Evolutionary conservation across 2,888 invertebrate genomes (phyloP).

Genomic region (Micoletzkya japonica): DNA sequence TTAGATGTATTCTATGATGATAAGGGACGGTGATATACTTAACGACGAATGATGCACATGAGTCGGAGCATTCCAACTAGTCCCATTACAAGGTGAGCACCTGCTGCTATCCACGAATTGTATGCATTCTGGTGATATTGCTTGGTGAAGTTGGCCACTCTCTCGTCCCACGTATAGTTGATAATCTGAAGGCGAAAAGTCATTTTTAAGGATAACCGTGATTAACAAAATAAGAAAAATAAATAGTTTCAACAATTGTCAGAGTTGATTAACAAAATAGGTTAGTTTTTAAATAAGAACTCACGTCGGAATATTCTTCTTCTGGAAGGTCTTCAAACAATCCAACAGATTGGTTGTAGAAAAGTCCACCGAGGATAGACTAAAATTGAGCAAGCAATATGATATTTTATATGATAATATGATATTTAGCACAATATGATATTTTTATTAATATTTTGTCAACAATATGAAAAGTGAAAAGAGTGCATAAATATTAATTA

Average conservation of each 20-base stretch:
- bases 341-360: slow-evolving; percentile 50
- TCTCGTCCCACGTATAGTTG: neutral
- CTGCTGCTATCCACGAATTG: slow-evolving; percentile 47
- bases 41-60: slow-evolving; percentile 34
- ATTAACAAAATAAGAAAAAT: neutral
- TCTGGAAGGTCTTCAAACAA: slow-evolving; percentile 49
- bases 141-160: neutral
- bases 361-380: slow-evolving; percentile 46
- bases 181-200: neutral
- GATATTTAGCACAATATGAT: too few species aligned
- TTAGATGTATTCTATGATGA: too few species aligned
- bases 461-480: neutral
- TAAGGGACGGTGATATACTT: too few species aligned
- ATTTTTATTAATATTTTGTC: too few species aligned
- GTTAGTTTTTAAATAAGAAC: neutral
- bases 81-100: slow-evolving; percentile 39
- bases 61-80: slow-evolving; percentile 36
- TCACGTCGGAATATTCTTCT: slow-evolving; percentile 21
- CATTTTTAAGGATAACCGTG: neutral
- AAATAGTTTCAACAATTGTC: neutral
- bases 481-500: too few species aligned
- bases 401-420: neutral
- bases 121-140: slow-evolving; percentile 49
- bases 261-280: neutral
- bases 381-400: slow-evolving; percentile 24